Evolutionary conservation across 2,113 vertebrate species (phyloP).

Genomic region (Alligator sinensis): DNA sequence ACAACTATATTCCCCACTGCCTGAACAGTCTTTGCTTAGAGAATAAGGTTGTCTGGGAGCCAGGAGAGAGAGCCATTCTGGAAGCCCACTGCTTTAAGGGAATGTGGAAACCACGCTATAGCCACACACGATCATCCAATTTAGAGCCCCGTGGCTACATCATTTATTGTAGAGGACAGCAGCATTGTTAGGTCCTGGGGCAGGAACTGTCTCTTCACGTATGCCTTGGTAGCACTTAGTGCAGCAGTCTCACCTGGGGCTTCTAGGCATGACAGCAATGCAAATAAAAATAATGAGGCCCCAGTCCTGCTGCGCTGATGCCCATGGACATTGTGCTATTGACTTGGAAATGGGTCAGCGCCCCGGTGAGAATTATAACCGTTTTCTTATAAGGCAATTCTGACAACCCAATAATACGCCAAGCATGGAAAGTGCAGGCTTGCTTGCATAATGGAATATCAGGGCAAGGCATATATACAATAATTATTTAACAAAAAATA

Average conservation of each 20-base stretch:
- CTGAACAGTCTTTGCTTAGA: background rate
- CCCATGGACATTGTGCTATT: background rate
- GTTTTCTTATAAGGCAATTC: background rate
- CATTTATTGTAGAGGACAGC: background rate
- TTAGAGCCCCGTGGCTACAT: background rate
- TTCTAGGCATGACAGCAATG: background rate
- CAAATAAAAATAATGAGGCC: background rate
- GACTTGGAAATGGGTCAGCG: background rate
- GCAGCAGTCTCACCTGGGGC: accelerated
- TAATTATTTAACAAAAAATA: background rate
- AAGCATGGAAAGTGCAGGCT: background rate
- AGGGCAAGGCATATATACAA: background rate
- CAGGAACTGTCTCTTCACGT: background rate
- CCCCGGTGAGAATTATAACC: background rate
- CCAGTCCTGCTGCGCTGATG: background rate
- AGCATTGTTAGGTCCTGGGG: background rate
- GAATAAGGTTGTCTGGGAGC: background rate
- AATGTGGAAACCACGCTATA: background rate
- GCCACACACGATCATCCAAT: background rate
- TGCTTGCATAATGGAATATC: background rate
- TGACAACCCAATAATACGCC: background rate
- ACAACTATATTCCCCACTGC: background rate
- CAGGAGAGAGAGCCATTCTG: background rate
- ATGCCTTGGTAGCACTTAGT: background rate
- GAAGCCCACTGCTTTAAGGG: background rate